These are phyloP conservation scores for Pegea sp. DNA, from an alignment of 23 tunicate species.

Conservation along the genomic window DNA sequence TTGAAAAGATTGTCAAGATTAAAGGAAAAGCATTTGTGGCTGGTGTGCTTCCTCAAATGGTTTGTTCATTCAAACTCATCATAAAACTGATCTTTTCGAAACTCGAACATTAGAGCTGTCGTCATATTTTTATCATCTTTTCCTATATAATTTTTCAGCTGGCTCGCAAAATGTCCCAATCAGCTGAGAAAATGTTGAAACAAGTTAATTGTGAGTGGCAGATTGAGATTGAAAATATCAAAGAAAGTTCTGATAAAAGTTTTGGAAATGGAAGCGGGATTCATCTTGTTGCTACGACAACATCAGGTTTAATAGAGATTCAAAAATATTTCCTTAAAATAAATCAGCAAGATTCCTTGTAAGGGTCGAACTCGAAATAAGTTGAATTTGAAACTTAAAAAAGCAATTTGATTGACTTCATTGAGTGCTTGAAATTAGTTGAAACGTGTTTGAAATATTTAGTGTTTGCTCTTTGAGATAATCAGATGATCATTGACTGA, in stretches of 20 bases:
- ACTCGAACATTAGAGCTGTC: neutral
- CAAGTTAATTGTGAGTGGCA: conserved; percentile 53
- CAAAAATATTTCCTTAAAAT: neutral
- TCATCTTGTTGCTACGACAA: conserved; percentile 68
- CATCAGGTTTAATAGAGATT: conserved; percentile 19
- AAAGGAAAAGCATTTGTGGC: conserved; percentile 87
- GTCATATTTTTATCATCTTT: neutral
- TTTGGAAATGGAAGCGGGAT: conserved; percentile 84
- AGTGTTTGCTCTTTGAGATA: too few relatives aligned
- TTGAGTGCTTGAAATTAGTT: too few relatives aligned
- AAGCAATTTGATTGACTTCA: too few relatives aligned
- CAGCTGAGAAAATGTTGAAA: conserved; percentile 59
- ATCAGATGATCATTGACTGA: too few relatives aligned
- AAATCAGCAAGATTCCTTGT: neutral
- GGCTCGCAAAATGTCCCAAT: conserved; percentile 85
- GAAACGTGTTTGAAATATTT: too few relatives aligned
- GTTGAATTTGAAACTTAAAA: too few relatives aligned
- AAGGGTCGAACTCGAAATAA: too few relatives aligned
- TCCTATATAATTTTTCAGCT: conserved; percentile 5
- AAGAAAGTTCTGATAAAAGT: conserved; percentile 52
- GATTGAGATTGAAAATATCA: conserved; percentile 63
- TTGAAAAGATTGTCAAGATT: conserved; percentile 52
- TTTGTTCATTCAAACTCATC: neutral
- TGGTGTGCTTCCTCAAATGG: conserved; percentile 84
- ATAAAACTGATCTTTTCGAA: neutral